phyloP scores from a whole-genome alignment of 2,797 vertebrate species.

The Leuciscus waleckii region DNA sequence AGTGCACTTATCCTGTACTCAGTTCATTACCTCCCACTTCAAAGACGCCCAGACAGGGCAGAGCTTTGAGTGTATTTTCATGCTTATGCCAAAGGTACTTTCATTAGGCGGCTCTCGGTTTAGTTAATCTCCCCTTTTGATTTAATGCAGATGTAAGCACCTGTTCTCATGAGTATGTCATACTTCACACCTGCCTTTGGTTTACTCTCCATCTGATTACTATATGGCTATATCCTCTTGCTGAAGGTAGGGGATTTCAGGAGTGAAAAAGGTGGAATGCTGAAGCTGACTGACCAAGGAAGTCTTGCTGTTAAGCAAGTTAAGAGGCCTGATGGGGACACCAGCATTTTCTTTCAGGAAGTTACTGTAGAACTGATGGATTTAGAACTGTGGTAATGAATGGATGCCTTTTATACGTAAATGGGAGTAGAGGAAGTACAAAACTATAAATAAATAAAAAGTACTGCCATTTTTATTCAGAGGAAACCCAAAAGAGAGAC shows the following conservation, averaged over 20 bases:
- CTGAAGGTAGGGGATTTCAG: background rate
- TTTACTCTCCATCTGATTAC: background rate
- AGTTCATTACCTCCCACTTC: constrained; percentile 48
- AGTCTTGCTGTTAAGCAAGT: constrained; percentile 8
- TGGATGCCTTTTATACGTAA: background rate
- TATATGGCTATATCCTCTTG: background rate
- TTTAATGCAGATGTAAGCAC: constrained; percentile 43
- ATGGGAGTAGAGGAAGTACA: background rate
- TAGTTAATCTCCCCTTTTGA: constrained; percentile 44
- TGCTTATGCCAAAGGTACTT: constrained; percentile 49
- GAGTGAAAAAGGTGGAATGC: background rate
- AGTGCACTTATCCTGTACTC: constrained; percentile 7
- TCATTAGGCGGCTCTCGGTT: constrained; percentile 40
- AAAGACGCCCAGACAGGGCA: constrained; percentile 41
- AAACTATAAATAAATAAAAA: background rate
- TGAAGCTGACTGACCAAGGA: background rate
- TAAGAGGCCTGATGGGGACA: background rate
- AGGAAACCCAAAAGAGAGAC: background rate
- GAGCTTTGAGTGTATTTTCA: constrained; percentile 55
- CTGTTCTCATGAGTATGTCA: constrained; percentile 49
- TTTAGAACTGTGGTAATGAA: background rate
- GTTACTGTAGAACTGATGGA: background rate
- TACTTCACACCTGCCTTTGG: background rate
- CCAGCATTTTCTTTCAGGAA: background rate
- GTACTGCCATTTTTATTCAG: background rate